A percentile compares a stretch with the other conserved stretches of the same genome.
phyloP scores from a whole-genome alignment of 92 coral and sea anemone genomes.

The Galaxea fascicularis region DNA sequence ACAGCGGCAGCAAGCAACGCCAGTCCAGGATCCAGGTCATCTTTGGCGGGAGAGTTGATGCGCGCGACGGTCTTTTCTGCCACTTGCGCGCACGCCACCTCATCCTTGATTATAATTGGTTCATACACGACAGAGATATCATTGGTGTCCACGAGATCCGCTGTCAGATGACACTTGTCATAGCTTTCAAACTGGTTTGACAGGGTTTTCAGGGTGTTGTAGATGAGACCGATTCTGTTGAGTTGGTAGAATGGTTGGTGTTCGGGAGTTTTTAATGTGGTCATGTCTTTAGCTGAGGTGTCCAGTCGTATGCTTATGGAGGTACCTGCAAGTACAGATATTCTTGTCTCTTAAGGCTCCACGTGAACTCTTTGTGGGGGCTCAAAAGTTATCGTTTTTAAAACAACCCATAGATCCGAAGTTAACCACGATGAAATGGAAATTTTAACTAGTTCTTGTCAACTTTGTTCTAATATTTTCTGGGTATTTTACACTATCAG shows the following conservation, averaged over 20 bases:
- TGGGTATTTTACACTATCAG: too few species aligned
- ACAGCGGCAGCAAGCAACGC: conserved; percentile 80
- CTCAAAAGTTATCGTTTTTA: too few species aligned
- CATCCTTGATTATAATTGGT: conserved; percentile 60
- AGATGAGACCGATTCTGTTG: conserved; percentile 61
- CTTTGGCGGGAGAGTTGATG: conserved; percentile 67
- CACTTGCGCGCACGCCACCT: conserved; percentile 65
- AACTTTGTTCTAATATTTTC: too few species aligned
- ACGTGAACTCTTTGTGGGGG: too few species aligned
- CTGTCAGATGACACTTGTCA: conserved; percentile 72
- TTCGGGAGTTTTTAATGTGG: conserved; percentile 24
- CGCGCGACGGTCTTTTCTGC: conserved; percentile 57
- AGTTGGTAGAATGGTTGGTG: conserved; percentile 55
- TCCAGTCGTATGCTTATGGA: conserved; percentile 85
- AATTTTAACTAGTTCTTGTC: too few species aligned
- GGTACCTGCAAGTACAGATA: conserved; percentile 46
- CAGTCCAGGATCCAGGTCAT: conserved; percentile 57
- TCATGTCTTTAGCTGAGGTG: conserved; percentile 70
- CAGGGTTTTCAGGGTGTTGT: conserved; percentile 50
- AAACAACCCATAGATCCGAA: too few species aligned
- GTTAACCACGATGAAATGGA: too few species aligned
- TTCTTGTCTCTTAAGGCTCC: too few species aligned
- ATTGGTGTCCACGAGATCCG: conserved; percentile 81
- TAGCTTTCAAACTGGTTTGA: conserved; percentile 43
- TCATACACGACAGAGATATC: conserved; percentile 74